Evolutionary conservation across 2,888 invertebrate species (phyloP), one percentile per base, ranked within the genome.

Genomic region (Adelognathus sp.): DNA sequence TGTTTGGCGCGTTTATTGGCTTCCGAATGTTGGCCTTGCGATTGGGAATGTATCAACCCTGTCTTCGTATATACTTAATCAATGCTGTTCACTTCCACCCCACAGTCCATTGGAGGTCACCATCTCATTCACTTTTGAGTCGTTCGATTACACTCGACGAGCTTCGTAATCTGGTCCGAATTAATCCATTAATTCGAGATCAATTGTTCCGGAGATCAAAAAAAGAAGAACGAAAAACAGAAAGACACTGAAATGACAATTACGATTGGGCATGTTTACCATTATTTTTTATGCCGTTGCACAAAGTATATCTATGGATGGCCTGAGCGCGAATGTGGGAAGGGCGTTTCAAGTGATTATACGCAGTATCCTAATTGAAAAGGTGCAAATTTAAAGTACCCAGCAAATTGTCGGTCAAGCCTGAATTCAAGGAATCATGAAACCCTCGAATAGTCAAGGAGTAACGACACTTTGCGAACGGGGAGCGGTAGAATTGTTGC

Each of bases 1-100:
- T 54, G 61, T 71, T 71, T 70, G 64, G 52, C 56, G 27, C 69
- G 64, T 78, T 74, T 70, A 78, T 78, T 78, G 78, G 74, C 74
- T 74, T 46, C 39, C 52, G 64, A 64, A 74, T 74, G 73, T 70
- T 69, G 74, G 52, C 69, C 41, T 58, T 63, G 58, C 63, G 52
- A 64, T 74, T 52, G 74, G 60, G 39, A 60, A 70, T 73, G 73
- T 64, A 73, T 69, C 60, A 70, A 74, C 58, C 78, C 64, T 78
- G 69, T 52, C 33, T 18, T n/a, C 29, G 44, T 18, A 54, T 31
- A 73, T 36, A 72, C 21, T 14, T 16, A 16, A 41, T 9, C 39
- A 16, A 36, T 39, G 46, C 52, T 16, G 41, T 63, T 44, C 44
- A 2, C 46, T 24, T 36, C n/a, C 36, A n/a, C 6, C 27, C 41